phyloP scores from a whole-genome alignment of 1,140 invertebrate species.

The Anastrepha obliqua region DNA sequence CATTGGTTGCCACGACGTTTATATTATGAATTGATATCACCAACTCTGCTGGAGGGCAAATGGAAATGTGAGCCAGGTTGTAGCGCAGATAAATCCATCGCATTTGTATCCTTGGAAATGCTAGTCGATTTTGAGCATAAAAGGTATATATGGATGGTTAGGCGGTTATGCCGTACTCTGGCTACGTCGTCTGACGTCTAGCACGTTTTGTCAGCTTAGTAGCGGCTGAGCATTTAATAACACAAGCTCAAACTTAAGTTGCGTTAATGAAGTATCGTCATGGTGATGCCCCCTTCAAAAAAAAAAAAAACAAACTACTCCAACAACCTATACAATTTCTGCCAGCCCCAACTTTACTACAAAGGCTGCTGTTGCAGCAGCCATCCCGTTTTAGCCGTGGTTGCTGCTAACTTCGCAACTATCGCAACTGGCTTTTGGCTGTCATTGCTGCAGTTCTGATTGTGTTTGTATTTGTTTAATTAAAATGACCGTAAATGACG shows the following conservation, averaged over 20 bases:
- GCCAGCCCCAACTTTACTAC: not conserved
- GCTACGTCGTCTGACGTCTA: not conserved
- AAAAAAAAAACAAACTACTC: not conserved
- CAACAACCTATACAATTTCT: not conserved
- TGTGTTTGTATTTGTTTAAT: not conserved
- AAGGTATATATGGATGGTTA: not conserved
- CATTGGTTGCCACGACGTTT: slow-evolving; percentile 31
- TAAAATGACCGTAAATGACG: slow-evolving; percentile 11
- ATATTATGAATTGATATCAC: slow-evolving; percentile 48
- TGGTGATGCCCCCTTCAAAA: slow-evolving; percentile 63
- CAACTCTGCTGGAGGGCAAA: not conserved
- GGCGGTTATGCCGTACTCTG: not conserved
- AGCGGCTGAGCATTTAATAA: slow-evolving; percentile 65
- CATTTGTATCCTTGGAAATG: slow-evolving; percentile 31
- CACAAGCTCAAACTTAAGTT: slow-evolving; percentile 67
- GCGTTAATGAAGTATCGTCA: slow-evolving; percentile 74
- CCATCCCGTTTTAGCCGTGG: not conserved
- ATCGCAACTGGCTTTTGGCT: not conserved
- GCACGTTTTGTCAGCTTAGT: slow-evolving; percentile 38
- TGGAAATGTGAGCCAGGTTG: slow-evolving; percentile 16
- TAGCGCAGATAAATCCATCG: not conserved
- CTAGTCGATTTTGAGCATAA: not conserved
- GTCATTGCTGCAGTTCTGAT: not conserved
- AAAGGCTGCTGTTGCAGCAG: not conserved
- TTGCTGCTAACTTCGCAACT: not conserved